Evolutionary conservation across 2,797 vertebrate species (phyloP), one percentile per base, ranked within the genome.

Genomic region (Bovichtus variegatus): DNA sequence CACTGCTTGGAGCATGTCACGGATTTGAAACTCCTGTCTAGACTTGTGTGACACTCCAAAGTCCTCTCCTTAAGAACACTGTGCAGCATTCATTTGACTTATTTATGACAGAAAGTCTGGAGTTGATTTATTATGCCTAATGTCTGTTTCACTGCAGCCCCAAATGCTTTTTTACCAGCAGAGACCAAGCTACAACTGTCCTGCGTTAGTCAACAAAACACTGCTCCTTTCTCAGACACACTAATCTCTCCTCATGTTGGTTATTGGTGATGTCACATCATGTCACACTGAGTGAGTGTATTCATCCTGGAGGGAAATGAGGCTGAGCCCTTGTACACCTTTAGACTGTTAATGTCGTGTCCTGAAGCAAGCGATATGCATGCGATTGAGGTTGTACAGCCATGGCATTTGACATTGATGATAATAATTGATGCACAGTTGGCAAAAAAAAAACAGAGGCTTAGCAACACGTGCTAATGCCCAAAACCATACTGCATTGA

Each of bases 191-290:
- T 16, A 31, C 47, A 49, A 18, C 7, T 19, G 25, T 53, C 31
- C 47, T n/a, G n/a, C 5, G 13, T 40, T 27, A 25, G n/a, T 53
- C 50, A 72, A 57, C 36, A 36, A 72, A 58, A 61, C 46, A 46
- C 51, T 12, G 41, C 61, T 63, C 18, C 31, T 27, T 57, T 29
- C 34, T 29, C 8, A 27, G 47, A 47, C 40, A 18, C 29, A 55
- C 41, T 55, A 25, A 64, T 60, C 41, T 62, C 13, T 44, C 43
- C 18, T 8, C 23, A 46, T 54, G n/a, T n/a, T 57, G 9, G 15
- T 60, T 43, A 85, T 34, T 59, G 61, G 16, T n/a, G 53, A 71
- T 31, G 67, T 67, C 23, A 57, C 46, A 47, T 64, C 40, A 60
- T 61, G 66, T 27, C 60, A 67, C 47, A 38, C 5, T 3, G 13